phyloP scores from a whole-genome alignment of 2,888 invertebrate species.

The Hirtodrosophila cameraria region DNA sequence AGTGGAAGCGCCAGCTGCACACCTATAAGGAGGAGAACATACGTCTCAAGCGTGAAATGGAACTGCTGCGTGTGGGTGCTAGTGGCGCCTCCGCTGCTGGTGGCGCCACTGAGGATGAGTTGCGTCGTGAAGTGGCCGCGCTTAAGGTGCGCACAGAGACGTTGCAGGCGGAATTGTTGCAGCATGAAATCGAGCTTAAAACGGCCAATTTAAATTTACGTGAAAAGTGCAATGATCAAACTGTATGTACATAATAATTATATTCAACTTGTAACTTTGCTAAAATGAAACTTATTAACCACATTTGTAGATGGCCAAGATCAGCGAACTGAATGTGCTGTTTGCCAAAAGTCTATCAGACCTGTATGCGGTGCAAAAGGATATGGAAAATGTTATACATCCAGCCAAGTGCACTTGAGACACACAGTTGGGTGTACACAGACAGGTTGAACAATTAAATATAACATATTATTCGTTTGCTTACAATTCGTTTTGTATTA shows the following conservation, averaged over 20 bases:
- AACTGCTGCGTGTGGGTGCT: slow-evolving; percentile 87
- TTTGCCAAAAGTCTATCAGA: slow-evolving; percentile 83
- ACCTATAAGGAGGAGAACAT: slow-evolving; percentile 96
- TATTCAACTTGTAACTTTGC: background rate
- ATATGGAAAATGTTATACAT: slow-evolving; percentile 84
- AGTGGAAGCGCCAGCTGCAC: slow-evolving; percentile 98
- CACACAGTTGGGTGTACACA: slow-evolving; percentile 79
- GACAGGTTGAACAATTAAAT: slow-evolving; percentile 70
- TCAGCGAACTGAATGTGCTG: slow-evolving; percentile 82
- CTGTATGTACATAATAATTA: slow-evolving; percentile 85
- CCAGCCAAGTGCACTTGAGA: slow-evolving; percentile 84
- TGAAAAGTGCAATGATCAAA: slow-evolving; percentile 88
- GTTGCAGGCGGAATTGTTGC: slow-evolving; percentile 91
- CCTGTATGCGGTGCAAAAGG: slow-evolving; percentile 83
- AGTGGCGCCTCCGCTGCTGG: slow-evolving; percentile 85
- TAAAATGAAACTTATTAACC: background rate
- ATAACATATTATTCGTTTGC: background rate
- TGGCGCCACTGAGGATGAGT: slow-evolving; percentile 89
- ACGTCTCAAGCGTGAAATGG: slow-evolving; percentile 90
- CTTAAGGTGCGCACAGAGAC: slow-evolving; percentile 92
- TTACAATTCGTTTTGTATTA: background rate
- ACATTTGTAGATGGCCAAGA: slow-evolving; percentile 80
- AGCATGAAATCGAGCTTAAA: slow-evolving; percentile 93
- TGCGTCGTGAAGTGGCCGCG: slow-evolving; percentile 89
- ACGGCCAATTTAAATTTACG: slow-evolving; percentile 84